phyloP scores from a whole-genome alignment of 2,113 vertebrate species.

The Halcyon malimbica region DNA sequence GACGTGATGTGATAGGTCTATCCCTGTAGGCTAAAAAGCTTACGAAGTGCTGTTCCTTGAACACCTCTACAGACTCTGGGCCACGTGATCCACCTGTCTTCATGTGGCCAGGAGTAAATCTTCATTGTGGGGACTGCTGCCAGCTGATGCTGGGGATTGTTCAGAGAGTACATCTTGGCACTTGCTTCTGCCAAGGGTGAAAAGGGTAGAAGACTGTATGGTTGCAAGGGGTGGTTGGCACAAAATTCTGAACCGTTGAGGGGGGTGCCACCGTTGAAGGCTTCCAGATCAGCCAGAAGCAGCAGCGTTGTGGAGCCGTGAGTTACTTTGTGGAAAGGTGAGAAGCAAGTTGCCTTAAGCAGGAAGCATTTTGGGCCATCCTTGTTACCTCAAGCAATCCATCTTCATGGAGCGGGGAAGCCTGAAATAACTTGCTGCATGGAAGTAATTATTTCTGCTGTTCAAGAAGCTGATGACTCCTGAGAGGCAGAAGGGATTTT shows the following conservation, averaged over 20 bases:
- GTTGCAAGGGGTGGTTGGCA: not conserved
- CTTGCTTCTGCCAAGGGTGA: not conserved
- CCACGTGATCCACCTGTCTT: not conserved
- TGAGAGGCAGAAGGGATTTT: not conserved
- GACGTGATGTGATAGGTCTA: not conserved
- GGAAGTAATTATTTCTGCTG: not conserved
- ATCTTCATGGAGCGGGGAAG: not conserved
- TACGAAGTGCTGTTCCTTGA: not conserved
- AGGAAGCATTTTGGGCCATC: not conserved
- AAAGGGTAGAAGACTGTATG: not conserved
- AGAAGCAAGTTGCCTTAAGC: not conserved
- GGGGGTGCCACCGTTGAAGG: fast-evolving
- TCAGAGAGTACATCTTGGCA: not conserved
- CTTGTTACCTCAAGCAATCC: not conserved
- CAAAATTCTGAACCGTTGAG: not conserved
- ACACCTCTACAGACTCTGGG: not conserved
- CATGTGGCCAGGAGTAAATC: not conserved
- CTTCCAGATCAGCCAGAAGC: not conserved
- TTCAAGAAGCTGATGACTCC: not conserved
- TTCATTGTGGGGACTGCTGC: not conserved
- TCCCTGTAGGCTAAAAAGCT: not conserved
- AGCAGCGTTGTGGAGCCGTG: not conserved
- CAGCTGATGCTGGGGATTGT: not conserved
- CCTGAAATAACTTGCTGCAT: not conserved
- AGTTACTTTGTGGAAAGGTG: not conserved